Evolutionary conservation across 37 sponge, comb jelly and placozoan species (phyloP).

Genomic region (Beroe ovata): DNA sequence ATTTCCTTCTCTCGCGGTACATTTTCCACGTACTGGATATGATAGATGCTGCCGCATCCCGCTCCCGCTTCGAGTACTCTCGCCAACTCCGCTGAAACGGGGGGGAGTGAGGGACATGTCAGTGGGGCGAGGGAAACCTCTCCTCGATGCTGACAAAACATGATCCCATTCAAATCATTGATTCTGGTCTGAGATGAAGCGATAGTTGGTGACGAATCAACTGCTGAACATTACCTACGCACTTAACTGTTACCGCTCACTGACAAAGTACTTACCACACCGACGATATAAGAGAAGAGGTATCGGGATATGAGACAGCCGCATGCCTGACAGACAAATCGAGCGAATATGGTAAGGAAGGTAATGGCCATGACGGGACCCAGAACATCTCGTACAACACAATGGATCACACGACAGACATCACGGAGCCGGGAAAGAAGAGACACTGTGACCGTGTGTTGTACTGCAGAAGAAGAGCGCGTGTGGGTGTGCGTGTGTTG

Average conservation of each 20-base stretch:
- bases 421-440: too few species aligned
- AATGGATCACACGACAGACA: too few species aligned
- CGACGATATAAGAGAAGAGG: not conserved
- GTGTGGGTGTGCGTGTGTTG: too few species aligned
- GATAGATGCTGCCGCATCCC: conserved; percentile 15
- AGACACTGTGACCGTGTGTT: too few species aligned
- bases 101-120: not conserved
- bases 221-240: too few species aligned
- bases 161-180: too few species aligned
- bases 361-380: not conserved
- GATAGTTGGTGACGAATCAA: too few species aligned
- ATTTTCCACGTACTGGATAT: conserved; percentile 23
- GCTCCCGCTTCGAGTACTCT: conserved; percentile 44
- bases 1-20: not conserved
- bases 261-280: not conserved
- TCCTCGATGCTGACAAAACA: too few species aligned
- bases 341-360: not conserved
- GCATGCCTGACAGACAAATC: not conserved
- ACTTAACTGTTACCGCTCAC: too few species aligned
- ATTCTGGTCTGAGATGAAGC: too few species aligned
- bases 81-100: conserved; percentile 2
- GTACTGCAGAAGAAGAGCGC: too few species aligned
- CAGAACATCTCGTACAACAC: not conserved
- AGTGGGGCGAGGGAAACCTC: not conserved
- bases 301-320: not conserved